phyloP scores from a whole-genome alignment of 92 coral and sea anemone species.

The Heliopora coerulea region DNA sequence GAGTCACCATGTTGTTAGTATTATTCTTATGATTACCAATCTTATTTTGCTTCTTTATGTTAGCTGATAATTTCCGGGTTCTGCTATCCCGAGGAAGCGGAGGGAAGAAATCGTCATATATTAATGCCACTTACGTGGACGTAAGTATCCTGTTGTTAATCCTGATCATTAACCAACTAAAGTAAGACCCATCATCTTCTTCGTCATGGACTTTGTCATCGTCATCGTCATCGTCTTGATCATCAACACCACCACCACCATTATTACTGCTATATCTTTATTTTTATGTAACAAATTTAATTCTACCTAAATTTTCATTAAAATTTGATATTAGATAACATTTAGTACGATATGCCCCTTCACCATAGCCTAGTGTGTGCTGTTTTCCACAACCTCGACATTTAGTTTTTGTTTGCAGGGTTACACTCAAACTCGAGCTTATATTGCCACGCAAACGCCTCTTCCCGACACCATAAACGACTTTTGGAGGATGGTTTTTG shows the following conservation, averaged over 20 bases:
- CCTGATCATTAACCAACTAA: too few species aligned
- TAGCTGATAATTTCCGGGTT: constrained; percentile 56
- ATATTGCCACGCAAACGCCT: constrained; percentile 97
- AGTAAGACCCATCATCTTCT: not conserved
- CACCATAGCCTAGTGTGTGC: not conserved
- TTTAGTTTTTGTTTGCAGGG: constrained; percentile 52
- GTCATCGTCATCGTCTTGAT: not conserved
- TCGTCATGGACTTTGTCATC: not conserved
- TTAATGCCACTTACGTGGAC: constrained; percentile 60
- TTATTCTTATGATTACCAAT: too few species aligned
- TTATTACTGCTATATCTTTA: too few species aligned
- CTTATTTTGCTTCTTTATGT: not conserved
- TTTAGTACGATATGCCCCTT: too few species aligned
- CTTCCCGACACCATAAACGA: constrained; percentile 86
- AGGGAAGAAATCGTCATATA: too few species aligned
- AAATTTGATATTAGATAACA: too few species aligned
- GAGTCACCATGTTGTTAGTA: too few species aligned
- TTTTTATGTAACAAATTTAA: too few species aligned
- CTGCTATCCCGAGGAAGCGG: constrained; percentile 24
- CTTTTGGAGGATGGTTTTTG: constrained; percentile 93
- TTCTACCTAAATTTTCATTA: too few species aligned
- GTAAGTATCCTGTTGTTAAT: too few species aligned
- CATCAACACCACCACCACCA: too few species aligned
- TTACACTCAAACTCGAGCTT: constrained; percentile 81
- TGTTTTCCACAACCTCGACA: not conserved